Evolutionary conservation across 2,113 vertebrate species (phyloP), one percentile per base, ranked within the genome.

Genomic region (Acrocephalus kingi): DNA sequence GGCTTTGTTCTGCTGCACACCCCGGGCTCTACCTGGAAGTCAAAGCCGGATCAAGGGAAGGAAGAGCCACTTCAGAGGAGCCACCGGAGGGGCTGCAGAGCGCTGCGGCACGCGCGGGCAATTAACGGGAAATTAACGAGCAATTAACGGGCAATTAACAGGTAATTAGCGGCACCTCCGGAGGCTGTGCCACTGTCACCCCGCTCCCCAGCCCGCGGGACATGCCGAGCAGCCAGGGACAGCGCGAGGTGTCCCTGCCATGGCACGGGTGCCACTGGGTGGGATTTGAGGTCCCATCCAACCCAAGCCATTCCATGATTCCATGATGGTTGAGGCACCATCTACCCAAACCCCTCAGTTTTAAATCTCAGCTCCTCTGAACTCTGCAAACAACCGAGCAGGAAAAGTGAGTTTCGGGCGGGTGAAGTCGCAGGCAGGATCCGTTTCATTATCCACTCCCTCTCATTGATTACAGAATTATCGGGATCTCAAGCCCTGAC

Each of bases 391-490:
- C 43, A 73, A 25, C 15, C 55, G 48, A 87, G 27, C n/a, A 67
- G 46, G 10, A 58, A 5, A 35, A 54, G 72, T 10, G 62, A 22
- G 41, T 66, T 39, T 37, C 43, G 84, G 75, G 59, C 31, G 71
- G 59, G 68, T 45, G 81, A 93, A 67, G 46, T 80, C n/a, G 37
- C 72, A 61, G 12, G 13, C 62, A 35, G 15, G 48, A 51, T 51
- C 28, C 39, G 62, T 89, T 93, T 85, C 74, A 85, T 92, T 45
- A 55, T 9, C 25, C 68, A 10, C 41, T 92, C 84, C 45, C 69
- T 63, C 68, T 66, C 83, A 90, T 27, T 84, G 89, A 91, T 96
- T 94, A 86, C 75, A 91, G 86, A 84, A 43, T 73, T 78, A 76
- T 30, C 82, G 48, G 45, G 64, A 49, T 91, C 77, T 71, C 59